These are phyloP conservation scores for Diceros bicornis DNA, from an alignment of 2,797 vertebrate species.

Conservation along the genomic window DNA sequence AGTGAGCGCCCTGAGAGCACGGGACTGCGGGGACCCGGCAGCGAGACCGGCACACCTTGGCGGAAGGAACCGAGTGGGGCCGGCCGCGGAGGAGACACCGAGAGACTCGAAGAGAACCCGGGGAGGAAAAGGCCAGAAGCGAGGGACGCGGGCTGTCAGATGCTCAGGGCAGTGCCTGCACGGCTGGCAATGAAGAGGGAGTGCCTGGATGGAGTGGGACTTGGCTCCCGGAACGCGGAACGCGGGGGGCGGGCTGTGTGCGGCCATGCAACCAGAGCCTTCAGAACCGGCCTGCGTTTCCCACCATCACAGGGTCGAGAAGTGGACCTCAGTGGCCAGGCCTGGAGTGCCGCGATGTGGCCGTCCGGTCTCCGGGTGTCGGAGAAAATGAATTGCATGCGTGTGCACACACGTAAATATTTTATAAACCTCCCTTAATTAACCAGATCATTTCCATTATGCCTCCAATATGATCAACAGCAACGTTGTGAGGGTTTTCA, in stretches of 20 bases:
- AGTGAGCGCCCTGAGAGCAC: accelerated
- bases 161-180: neutral
- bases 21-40: neutral
- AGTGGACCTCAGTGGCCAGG: accelerated
- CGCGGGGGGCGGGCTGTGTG: accelerated
- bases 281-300: neutral
- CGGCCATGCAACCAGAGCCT: accelerated
- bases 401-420: conserved; percentile 82
- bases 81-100: accelerated
- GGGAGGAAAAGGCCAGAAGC: neutral
- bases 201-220: accelerated
- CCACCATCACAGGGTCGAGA: neutral
- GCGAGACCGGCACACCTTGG: accelerated
- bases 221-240: accelerated
- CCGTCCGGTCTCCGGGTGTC: neutral
- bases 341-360: neutral
- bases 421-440: conserved; percentile 88
- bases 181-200: accelerated
- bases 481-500: conserved; percentile 84
- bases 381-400: conserved; percentile 7
- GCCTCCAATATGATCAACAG: conserved; percentile 83
- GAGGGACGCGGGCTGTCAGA: accelerated
- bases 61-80: neutral
- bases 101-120: accelerated
- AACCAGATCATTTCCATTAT: conserved; percentile 89